Evolutionary conservation across 2,113 vertebrate genomes (phyloP).

Genomic region (Cheilinus undulatus): DNA sequence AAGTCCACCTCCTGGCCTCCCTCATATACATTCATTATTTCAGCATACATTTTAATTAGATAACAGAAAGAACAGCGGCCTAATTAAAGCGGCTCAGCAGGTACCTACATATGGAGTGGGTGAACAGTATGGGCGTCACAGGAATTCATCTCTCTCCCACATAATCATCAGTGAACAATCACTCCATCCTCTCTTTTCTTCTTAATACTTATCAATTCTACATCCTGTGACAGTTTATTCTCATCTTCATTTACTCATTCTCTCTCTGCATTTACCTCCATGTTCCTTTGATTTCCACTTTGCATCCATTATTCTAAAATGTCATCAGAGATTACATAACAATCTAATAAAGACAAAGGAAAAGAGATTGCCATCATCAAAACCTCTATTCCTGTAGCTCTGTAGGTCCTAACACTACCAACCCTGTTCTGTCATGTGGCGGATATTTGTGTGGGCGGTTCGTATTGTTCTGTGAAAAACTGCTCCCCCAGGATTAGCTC

Average conservation of each 20-base stretch:
- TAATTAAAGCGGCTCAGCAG: slow-evolving; percentile 60
- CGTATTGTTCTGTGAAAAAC: slow-evolving; percentile 70
- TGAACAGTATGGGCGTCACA: slow-evolving; percentile 25
- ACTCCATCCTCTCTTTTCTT: slow-evolving; percentile 15
- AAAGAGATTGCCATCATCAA: slow-evolving; percentile 69
- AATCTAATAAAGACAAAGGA: slow-evolving; percentile 71
- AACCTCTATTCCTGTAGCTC: slow-evolving; percentile 59
- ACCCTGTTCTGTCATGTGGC: slow-evolving; percentile 63
- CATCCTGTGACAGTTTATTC: slow-evolving; percentile 13
- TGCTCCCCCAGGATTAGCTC: slow-evolving; percentile 60
- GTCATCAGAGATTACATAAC: slow-evolving; percentile 67
- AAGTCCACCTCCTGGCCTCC: slow-evolving; percentile 32
- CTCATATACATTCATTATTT: slow-evolving; percentile 46
- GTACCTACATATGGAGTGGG: slow-evolving; percentile 32
- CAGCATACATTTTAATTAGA: slow-evolving; percentile 58
- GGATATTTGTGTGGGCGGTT: slow-evolving; percentile 70
- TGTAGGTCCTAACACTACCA: slow-evolving; percentile 52
- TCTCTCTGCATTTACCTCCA: slow-evolving; percentile 36
- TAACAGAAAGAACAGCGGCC: slow-evolving; percentile 47
- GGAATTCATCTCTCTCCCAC: slow-evolving; percentile 46
- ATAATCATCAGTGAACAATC: slow-evolving; percentile 33
- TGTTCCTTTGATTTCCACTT: slow-evolving; percentile 27
- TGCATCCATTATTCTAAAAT: slow-evolving; percentile 61
- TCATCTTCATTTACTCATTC: slow-evolving; percentile 37
- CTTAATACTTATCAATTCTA: slow-evolving; percentile 19